Evolutionary conservation across 53 echinoderm and acorn worm species (phyloP).

Genomic region (Holothuria leucospilota): DNA sequence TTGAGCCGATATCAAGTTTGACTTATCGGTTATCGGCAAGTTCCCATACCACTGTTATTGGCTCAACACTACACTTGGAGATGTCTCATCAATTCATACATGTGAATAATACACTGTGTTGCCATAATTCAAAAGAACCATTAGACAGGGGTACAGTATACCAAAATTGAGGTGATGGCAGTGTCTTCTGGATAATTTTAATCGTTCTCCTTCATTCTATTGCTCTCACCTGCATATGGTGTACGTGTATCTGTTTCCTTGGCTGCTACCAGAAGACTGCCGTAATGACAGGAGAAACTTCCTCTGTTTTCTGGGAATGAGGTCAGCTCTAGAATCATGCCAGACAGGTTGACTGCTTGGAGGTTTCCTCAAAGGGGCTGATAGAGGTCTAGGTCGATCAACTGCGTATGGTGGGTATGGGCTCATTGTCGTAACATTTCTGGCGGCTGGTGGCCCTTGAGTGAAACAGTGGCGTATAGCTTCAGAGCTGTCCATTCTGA

Average conservation of each 20-base stretch:
- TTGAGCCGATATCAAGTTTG: too few relatives aligned
- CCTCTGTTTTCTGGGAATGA: slow-evolving; percentile 67
- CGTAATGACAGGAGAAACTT: slow-evolving; percentile 69
- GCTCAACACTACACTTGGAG: too few relatives aligned
- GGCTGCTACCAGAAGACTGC: slow-evolving; percentile 51
- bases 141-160: too few relatives aligned
- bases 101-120: too few relatives aligned
- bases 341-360: slow-evolving; percentile 66
- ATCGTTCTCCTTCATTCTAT: not conserved
- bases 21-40: too few relatives aligned
- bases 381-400: slow-evolving; percentile 80
- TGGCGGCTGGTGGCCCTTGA: slow-evolving; percentile 53
- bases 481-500: slow-evolving; percentile 75
- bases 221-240: slow-evolving; percentile 78
- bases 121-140: too few relatives aligned
- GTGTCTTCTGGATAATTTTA: not conserved
- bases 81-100: too few relatives aligned
- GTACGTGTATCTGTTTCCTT: slow-evolving; percentile 62
- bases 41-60: too few relatives aligned
- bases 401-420: slow-evolving; percentile 94
- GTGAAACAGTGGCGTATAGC: slow-evolving; percentile 75
- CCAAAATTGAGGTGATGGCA: too few relatives aligned
- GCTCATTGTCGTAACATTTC: slow-evolving; percentile 68
- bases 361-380: slow-evolving; percentile 83
- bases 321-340: slow-evolving; percentile 78